Evolutionary conservation across 2,888 invertebrate species (phyloP).

Genomic region (Nemapogon koenigi): DNA sequence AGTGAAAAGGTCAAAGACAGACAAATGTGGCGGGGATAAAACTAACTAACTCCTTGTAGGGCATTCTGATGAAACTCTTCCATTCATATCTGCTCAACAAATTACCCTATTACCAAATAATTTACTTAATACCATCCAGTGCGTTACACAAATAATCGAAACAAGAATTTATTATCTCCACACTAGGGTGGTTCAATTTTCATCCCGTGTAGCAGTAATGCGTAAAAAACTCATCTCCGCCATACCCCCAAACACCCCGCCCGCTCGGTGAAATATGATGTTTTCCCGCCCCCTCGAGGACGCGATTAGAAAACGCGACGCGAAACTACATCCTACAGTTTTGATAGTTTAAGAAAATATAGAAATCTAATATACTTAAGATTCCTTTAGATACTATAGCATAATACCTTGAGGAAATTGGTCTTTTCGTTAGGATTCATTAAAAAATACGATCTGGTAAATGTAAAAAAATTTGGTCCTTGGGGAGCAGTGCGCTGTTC

Average conservation of each 20-base stretch:
- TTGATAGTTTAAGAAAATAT: slow-evolving; percentile 7
- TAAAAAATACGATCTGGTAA: no score
- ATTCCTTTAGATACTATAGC: no score
- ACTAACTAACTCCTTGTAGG: no score
- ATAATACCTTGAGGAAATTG: no score
- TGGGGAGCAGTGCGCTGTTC: no score
- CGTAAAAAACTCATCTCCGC: slow-evolving; percentile 63
- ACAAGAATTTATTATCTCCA: slow-evolving; percentile 52
- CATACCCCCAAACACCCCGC: slow-evolving; percentile 26
- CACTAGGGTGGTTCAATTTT: slow-evolving; percentile 42
- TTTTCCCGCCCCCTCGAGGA: slow-evolving; percentile 55
- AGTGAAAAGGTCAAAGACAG: no score
- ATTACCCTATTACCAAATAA: no score
- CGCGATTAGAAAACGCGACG: slow-evolving; percentile 62
- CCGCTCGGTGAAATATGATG: slow-evolving; percentile 59
- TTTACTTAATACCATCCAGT: slow-evolving; percentile 5
- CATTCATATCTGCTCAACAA: no score
- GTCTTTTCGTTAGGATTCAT: no score
- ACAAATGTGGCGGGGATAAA: no score
- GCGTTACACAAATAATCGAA: slow-evolving; percentile 43
- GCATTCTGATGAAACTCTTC: no score
- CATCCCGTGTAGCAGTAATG: slow-evolving; percentile 52
- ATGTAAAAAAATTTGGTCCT: no score
- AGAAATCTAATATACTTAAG: neutral
- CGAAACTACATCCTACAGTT: slow-evolving; percentile 17